Evolutionary conservation across 2,888 invertebrate species (phyloP).

Genomic region (Drosophila antonietae): DNA sequence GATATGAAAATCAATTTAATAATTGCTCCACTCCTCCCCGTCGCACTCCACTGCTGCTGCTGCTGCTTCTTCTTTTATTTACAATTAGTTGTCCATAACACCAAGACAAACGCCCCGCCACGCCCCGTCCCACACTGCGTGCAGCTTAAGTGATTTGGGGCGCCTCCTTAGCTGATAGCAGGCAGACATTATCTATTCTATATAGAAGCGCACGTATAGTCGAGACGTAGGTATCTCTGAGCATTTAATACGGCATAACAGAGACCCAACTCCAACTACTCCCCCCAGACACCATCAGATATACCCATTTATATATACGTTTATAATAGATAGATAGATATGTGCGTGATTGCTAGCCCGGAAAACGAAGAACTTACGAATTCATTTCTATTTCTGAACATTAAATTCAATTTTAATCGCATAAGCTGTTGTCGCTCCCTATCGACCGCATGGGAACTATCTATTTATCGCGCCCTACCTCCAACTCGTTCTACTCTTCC

Average conservation of each 20-base stretch:
- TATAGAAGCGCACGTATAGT: constrained; percentile 23
- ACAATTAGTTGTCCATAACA: constrained; percentile 70
- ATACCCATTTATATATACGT: neutral
- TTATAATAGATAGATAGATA: neutral
- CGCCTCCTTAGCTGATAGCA: constrained; percentile 80
- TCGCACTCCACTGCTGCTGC: constrained; percentile 10
- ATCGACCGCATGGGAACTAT: constrained; percentile 58
- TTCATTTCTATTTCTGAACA: constrained; percentile 63
- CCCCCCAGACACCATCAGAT: constrained; percentile 1
- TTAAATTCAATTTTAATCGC: constrained; percentile 79
- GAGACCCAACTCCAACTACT: constrained; percentile 6
- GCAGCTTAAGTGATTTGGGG: constrained; percentile 81
- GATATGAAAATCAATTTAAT: constrained; percentile 78
- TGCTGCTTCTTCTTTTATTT: constrained; percentile 65
- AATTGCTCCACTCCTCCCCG: constrained; percentile 37
- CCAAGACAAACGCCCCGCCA: constrained; percentile 3
- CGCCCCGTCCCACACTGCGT: constrained; percentile 4
- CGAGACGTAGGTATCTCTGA: constrained; percentile 47
- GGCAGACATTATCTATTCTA: constrained; percentile 59
- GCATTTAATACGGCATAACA: constrained; percentile 59
- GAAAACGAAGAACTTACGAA: constrained; percentile 19
- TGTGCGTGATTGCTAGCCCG: constrained; percentile 17
- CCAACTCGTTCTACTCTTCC: neutral
- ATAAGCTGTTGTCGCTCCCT: constrained; percentile 67
- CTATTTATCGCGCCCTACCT: constrained; percentile 59